A percentile compares a stretch with the other conserved stretches of the same genome.
Evolutionary conservation across 2,888 invertebrate species (phyloP).

Genomic region (Noctuana brunneofusca): DNA sequence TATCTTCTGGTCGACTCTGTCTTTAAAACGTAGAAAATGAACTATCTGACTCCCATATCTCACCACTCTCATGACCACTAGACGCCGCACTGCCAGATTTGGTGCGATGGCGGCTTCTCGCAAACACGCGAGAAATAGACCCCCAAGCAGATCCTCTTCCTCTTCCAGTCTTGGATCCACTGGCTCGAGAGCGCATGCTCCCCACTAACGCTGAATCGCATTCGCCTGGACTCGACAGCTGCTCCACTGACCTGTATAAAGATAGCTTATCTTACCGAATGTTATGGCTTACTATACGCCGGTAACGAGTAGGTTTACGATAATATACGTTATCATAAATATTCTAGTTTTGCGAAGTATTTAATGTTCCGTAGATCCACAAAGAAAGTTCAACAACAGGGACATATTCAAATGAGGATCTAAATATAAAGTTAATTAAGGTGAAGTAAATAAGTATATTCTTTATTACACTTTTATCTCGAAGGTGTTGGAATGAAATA

Average conservation of each 20-base stretch:
- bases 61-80: conserved; percentile 86
- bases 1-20: not conserved
- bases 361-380: not conserved
- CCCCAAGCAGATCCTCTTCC: conserved; percentile 93
- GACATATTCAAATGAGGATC: not conserved
- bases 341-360: not conserved
- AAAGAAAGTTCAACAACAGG: not conserved
- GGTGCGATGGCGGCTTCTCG: conserved; percentile 92
- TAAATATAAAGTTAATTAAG: not conserved
- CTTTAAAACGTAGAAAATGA: not conserved
- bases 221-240: conserved; percentile 90
- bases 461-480: conserved; percentile 8
- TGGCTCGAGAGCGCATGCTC: conserved; percentile 69
- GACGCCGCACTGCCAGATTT: conserved; percentile 85
- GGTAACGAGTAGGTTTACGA: not conserved
- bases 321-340: not conserved
- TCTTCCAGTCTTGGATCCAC: conserved; percentile 71
- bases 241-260: conserved; percentile 88
- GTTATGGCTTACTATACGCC: not conserved
- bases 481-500: conserved; percentile 21
- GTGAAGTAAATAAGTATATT: not conserved
- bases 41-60: conserved; percentile 39
- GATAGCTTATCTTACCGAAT: conserved; percentile 4
- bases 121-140: conserved; percentile 94
- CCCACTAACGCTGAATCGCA: conserved; percentile 84